Base-by-base conservation (phyloP, 2,113 vertebrate genomes). In the Sander vitreus region DNA sequence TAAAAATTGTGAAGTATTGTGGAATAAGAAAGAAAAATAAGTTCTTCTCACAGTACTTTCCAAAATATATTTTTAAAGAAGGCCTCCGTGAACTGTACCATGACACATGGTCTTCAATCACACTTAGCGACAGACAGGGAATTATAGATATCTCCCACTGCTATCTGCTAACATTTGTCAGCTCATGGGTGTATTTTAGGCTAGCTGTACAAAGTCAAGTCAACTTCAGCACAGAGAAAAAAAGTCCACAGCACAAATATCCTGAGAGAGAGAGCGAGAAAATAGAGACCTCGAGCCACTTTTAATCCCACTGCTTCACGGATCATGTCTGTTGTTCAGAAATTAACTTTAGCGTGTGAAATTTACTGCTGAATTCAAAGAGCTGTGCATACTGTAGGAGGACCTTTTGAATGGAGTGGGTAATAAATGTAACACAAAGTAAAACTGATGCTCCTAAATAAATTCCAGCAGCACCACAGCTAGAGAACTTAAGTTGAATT, bases 141-240 rank as follows among this genome's bases (percentile, higher is more conserved):
- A 79, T 92, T 90, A 87, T 76, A 81, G 79, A 78, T 88, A 84
- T 86, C 23, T 70, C 81, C 67, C 72, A 27, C 62, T 68, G 71
- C 63, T 85, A 88, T 88, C 87, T 88, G 78, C 78, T 80, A 86
- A 80, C 76, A 86, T 89, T 81, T 86, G 88, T 89, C 85, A 91
- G 54, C 82, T 87, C 62, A 70, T 83, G 88, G 83, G 68, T 84
- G 77, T 82, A 76, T 89, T 85, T 86, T 76, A 64, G 84, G 69
- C 57, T 58, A 74, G 54, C 69, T 57, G 82, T 60, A 85, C 62
- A 84, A 78, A 87, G 85, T 91, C 73, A 84, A 88, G 76, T 84
- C 60, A 80, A 81, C 70, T 83, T 3, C 58, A 70, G 67, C 81
- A 57, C 25, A 50, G 36, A 62, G 47, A 64, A 55, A 80, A 80